Evolutionary conservation across 2,797 vertebrate species (phyloP), one percentile per base, ranked within the genome.

Genomic region (Rhabdophis nuchalis): DNA sequence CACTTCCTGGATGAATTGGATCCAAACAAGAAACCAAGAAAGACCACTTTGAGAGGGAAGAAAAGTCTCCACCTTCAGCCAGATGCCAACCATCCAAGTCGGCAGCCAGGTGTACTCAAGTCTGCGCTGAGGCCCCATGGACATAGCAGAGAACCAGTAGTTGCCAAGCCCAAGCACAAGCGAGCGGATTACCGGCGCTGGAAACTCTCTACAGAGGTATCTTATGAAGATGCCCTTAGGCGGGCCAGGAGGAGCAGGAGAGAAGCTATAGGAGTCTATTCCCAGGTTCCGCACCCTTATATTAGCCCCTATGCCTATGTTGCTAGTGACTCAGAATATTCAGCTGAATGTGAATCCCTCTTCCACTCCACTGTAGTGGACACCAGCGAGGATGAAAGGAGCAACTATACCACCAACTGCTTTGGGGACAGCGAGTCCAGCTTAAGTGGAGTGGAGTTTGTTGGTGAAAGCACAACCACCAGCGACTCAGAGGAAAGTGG

Each of bases 361-460:
- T 99, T 99, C 96, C 98, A 99, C 96, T 99, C 99, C 94, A 99
- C 99, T 0, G 98, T 99, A 64, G 96, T 98, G 96, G 99, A 99
- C 97, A 99, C 98, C 5, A 99, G 98, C 0, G 99, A 99, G 95
- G 99, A 99, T 0, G 99, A 99, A 92, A 96, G 95, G 90, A 99
- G 99, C 96, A 98, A 99, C 97, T 99, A 98, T 95, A 99, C 98
- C 54, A 98, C 98, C 3, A 99, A 99, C 97, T 97, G 99, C 97
- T 99, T 99, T 86, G 99, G 98, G 82, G 99, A 99, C 97, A 98
- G 98, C 0, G 99, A 99, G 95, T 99, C 98, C 0, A 98, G 99
- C 46, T 96, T 97, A 93, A 99, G 98, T 0, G 98, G 99, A 93
- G 98, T 97, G 52, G 98, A 98, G 53, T 98, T 98, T 14, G 98